These are phyloP conservation scores for Hemicrepidius hirtus DNA, from an alignment of 2,888 invertebrate genomes.

Conservation along the genomic window DNA sequence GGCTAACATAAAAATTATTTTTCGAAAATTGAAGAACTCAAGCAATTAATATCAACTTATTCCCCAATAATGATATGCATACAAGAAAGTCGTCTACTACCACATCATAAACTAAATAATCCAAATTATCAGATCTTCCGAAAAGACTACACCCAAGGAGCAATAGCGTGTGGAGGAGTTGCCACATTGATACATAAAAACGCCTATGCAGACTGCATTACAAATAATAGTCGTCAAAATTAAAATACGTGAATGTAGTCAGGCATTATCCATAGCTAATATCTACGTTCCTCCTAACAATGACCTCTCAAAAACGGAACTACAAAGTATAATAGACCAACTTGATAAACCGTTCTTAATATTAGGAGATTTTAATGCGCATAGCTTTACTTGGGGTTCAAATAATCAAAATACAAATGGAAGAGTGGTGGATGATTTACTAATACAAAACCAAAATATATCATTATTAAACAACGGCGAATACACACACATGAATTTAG, in stretches of 20 bases:
- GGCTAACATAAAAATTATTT: slow-evolving; percentile 1
- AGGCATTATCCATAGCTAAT: background rate
- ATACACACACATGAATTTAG: background rate
- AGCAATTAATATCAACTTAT: too few species aligned
- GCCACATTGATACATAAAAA: slow-evolving; percentile 7
- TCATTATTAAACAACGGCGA: background rate
- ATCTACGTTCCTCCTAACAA: background rate
- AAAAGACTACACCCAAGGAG: slow-evolving; percentile 2
- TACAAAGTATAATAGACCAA: background rate
- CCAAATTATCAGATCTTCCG: background rate
- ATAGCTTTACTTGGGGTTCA: background rate
- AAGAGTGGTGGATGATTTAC: background rate
- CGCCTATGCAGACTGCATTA: background rate
- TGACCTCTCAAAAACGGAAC: background rate
- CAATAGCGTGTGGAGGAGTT: background rate
- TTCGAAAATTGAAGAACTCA: background rate
- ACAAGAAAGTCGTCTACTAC: too few species aligned
- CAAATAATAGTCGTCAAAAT: background rate
- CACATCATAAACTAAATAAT: too few species aligned
- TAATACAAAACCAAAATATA: background rate
- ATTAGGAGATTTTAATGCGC: slow-evolving; percentile 1
- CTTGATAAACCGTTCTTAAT: background rate
- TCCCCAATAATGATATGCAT: too few species aligned
- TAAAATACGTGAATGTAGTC: background rate
- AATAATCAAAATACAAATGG: background rate